Base-by-base conservation (phyloP, 1,140 invertebrate genomes). In the Marisa cornuarietis region DNA sequence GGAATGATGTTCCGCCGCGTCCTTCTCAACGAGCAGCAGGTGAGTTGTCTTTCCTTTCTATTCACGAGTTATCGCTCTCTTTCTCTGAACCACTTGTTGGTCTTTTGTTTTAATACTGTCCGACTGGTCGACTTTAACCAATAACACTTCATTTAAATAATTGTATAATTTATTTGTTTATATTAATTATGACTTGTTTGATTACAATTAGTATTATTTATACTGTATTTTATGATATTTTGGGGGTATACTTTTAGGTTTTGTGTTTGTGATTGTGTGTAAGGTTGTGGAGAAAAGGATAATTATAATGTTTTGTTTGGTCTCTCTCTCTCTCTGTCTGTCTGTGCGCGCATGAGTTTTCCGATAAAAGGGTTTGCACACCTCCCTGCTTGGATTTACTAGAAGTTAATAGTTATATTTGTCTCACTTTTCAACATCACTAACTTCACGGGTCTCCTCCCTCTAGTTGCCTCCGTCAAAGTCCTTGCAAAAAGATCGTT, bases 1-100 rank as follows among this genome's bases (percentile, higher is more conserved):
- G 65, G 76, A 49, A 69, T 69, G 76, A 77, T 77, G 76, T 77
- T 77, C 66, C 63, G 76, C n/a, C 76, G 76, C 26, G 66, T 77
- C 24, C 63, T 77, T 20, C 76, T 77, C 6, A 77, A 77, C 65
- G 76, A 77, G 24, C 76, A 77, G n/a, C 76, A 77, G 49, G 76
- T 77, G 24, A 22, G 76, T 26, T 68, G 26, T 24, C 65, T 68
- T 4, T 8, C 11, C 54, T 42, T 42, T n/a, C n/a, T 42, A 42
- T 42, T 6, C 31, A 42, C 31, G 31, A 42, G 31, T 42, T n/a
- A n/a, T 8, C n/a, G 14, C n/a, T 6, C 66, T 69, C 66, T n/a
- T 2, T 69, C 66, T 69, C 66, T 71, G 14, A 18, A 9, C 31
- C 26, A 14, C 26, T 13, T 13, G 1, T 26, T 71, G n/a, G n/a